A percentile compares a stretch with the other conserved stretches of the same genome.
Evolutionary conservation across 2,113 vertebrate species (phyloP).

Genomic region (Hemicordylus capensis): DNA sequence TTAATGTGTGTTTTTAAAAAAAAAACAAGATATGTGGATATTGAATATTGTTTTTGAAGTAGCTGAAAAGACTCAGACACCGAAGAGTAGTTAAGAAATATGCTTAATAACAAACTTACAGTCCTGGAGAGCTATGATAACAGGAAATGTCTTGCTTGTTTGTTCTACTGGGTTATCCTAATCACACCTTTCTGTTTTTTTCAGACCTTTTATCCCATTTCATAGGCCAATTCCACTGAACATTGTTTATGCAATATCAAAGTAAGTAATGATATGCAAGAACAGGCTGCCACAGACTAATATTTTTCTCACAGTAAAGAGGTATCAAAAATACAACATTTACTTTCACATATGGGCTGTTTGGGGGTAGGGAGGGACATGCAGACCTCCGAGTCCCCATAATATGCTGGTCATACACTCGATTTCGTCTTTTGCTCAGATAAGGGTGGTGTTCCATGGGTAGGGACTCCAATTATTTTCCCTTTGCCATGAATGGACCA

Average conservation of each 20-base stretch:
- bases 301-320: constrained; percentile 10
- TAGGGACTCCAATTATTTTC: too few species aligned
- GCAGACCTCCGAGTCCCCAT: neutral
- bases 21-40: neutral
- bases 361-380: neutral
- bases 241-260: constrained; percentile 62
- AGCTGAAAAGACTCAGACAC: neutral
- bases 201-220: constrained; percentile 79
- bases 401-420: too few species aligned
- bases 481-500: too few species aligned
- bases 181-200: constrained; percentile 46
- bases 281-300: constrained; percentile 5
- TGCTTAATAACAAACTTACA: neutral
- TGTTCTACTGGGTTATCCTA: constrained; percentile 7
- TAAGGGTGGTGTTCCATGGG: too few species aligned
- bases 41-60: neutral
- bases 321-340: neutral
- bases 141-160: neutral
- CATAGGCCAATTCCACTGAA: constrained; percentile 66
- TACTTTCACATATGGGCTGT: neutral
- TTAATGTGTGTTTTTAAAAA: neutral
- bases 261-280: constrained; percentile 76
- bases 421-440: too few species aligned
- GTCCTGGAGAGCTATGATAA: neutral
- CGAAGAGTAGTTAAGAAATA: constrained; percentile 1